Evolutionary conservation across 2,888 invertebrate genomes (phyloP).

Genomic region (Diachrysia chrysitis): DNA sequence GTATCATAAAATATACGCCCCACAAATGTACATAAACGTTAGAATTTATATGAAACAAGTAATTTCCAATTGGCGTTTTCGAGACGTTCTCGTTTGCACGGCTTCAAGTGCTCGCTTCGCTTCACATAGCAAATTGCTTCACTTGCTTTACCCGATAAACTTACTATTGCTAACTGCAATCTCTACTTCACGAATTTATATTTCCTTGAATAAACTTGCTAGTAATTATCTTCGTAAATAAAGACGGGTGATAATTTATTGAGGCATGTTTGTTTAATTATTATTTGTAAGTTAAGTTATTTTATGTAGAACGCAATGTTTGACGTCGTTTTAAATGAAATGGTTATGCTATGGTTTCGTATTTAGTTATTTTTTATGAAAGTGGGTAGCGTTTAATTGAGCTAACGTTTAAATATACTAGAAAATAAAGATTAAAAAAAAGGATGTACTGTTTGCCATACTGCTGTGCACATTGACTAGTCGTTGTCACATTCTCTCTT

Average conservation of each 20-base stretch:
- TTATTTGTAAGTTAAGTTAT: too few species aligned
- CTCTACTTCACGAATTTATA: constrained; percentile 17
- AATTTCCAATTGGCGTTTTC: constrained; percentile 60
- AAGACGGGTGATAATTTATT: not conserved
- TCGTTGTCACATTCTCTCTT: too few species aligned
- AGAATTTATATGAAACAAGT: constrained; percentile 36
- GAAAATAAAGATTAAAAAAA: too few species aligned
- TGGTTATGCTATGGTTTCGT: too few species aligned
- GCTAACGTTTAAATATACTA: too few species aligned
- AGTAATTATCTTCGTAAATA: constrained; percentile 17
- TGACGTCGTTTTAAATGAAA: too few species aligned
- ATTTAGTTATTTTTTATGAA: too few species aligned
- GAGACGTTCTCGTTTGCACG: constrained; percentile 57
- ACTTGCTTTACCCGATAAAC: constrained; percentile 49
- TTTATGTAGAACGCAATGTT: too few species aligned
- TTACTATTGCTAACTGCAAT: constrained; percentile 46
- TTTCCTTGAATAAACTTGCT: constrained; percentile 27
- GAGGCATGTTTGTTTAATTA: not conserved
- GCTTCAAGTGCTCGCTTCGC: constrained; percentile 50
- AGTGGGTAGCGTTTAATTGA: too few species aligned
- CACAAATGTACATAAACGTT: constrained; percentile 10
- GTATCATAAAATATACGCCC: not conserved
- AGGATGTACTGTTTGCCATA: too few species aligned
- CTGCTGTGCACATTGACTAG: too few species aligned
- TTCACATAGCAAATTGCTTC: constrained; percentile 63